A percentile compares a stretch with the other conserved stretches of the same genome.
These are phyloP conservation scores for Rhabdomys pumilio DNA, from an alignment of 2,797 vertebrate genomes.

Conservation along the genomic window DNA sequence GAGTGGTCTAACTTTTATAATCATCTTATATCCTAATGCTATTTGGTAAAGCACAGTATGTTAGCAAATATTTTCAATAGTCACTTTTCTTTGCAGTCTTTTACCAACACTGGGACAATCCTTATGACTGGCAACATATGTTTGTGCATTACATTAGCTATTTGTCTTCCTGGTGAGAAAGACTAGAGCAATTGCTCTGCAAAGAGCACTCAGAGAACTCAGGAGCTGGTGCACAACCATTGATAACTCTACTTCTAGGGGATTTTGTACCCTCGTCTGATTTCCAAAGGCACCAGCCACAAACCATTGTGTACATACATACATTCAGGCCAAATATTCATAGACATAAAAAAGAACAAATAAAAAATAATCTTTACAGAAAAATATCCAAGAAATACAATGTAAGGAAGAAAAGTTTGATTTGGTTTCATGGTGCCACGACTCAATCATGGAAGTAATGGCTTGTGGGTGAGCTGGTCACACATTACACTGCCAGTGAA, in stretches of 20 bases:
- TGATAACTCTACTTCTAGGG: neutral
- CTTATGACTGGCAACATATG: neutral
- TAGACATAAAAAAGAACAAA: neutral
- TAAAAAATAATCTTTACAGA: neutral
- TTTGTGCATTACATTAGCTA: neutral
- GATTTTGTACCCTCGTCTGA: neutral
- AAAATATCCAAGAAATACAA: neutral
- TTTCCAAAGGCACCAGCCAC: neutral
- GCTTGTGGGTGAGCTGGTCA: neutral
- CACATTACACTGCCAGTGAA: no score
- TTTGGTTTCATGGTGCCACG: neutral
- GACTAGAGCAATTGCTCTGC: neutral
- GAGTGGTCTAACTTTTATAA: neutral
- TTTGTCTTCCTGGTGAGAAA: neutral
- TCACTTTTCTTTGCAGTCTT: neutral
- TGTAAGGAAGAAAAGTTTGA: neutral
- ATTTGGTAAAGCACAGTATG: neutral
- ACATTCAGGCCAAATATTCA: neutral
- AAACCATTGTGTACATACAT: neutral
- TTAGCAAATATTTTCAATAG: neutral
- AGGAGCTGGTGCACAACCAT: neutral
- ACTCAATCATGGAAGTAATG: neutral
- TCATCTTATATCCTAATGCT: neutral
- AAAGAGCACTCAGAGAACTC: neutral
- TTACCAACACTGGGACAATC: neutral